Base-by-base conservation (phyloP, 2,888 invertebrate genomes). In the Hydroisotoma schaefferi region DNA sequence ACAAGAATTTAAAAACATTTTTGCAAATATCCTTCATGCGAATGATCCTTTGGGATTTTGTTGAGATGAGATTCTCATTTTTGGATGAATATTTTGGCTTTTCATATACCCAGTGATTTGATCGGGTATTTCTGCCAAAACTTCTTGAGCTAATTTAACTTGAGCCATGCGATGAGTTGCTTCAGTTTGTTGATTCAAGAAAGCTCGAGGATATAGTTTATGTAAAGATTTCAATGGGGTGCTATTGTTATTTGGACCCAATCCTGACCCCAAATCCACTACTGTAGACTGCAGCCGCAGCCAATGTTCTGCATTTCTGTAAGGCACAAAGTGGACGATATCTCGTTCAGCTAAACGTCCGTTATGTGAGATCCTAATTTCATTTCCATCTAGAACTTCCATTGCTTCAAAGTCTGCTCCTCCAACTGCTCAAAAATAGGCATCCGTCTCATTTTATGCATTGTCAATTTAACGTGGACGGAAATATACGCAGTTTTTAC, bases 291-390 rank as follows among this genome's bases (percentile, higher is more conserved):
- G 55, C 65, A 73, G 63, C n/a, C n/a, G n/a, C 64, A 72, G 63
- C 73, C 73, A 73, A 20, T 71, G 69, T 40, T 65, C 60, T 3
- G 73, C 73, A 48, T 73, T 71, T 65, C 78, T 74, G 71, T 81
- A 79, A 18, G 82, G 81, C 12, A 82, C 82, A 76, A 82, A 82
- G 77, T 82, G 83, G 1, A 84, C 83, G 67, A 84, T 83, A 73
- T 84, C 84, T 57, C 83, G 25, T 8, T 8, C 52, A 28, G 26
- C 33, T 55, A 10, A 73, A 49, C 75, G 74, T 1, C 81, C 71
- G 46, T 76, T 75, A 46, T 77, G 65, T 3, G 68, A 66, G 27
- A 73, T 46, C 6, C 69, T 58, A 18, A 73, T 69, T 1, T 67
- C 76, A 74, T 82, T 82, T 2, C 79, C 79, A 74, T 82, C 82